Conservation (phyloP, 2,113 vertebrate species). For the Dicentrarchus labrax region DNA sequence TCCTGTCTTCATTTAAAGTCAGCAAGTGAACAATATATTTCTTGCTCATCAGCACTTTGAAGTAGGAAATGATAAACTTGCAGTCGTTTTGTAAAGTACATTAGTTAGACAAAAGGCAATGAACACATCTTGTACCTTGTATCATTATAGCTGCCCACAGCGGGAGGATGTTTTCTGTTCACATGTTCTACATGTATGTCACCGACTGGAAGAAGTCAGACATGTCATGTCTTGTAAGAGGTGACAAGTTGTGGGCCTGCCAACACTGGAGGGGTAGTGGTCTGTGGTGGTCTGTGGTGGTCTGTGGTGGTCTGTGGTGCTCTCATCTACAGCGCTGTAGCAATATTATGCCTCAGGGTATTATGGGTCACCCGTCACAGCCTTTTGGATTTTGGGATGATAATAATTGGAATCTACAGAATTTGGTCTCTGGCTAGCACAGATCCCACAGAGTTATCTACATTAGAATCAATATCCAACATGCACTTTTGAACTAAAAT, state of each 20-base stretch:
- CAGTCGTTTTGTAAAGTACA: neutral
- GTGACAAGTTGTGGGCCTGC: slow-evolving; percentile 40
- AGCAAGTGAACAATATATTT: neutral
- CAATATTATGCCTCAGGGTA: slow-evolving; percentile 11
- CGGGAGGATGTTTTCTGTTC: slow-evolving; percentile 44
- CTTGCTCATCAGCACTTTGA: neutral
- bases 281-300: neutral
- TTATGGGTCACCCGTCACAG: slow-evolving; percentile 25
- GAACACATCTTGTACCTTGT: neutral
- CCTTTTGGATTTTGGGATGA: neutral
- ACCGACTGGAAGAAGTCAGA: slow-evolving; percentile 45
- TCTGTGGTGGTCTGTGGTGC: neutral
- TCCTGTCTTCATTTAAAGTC: neutral
- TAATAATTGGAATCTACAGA: neutral
- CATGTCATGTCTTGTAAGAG: slow-evolving; percentile 59
- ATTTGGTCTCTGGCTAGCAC: neutral
- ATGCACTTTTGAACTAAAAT: neutral
- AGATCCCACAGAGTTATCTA: neutral
- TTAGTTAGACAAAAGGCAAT: neutral
- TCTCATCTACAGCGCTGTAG: slow-evolving; percentile 4
- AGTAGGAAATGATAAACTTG: neutral
- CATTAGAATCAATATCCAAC: neutral
- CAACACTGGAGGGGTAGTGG: neutral
- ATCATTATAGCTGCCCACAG: neutral
- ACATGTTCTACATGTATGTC: slow-evolving; percentile 19